Percentiles rank a stretch among this genome's conserved stretches.
Conservation (phyloP, 2,797 vertebrate species). For the Melopsittacus undulatus region DNA sequence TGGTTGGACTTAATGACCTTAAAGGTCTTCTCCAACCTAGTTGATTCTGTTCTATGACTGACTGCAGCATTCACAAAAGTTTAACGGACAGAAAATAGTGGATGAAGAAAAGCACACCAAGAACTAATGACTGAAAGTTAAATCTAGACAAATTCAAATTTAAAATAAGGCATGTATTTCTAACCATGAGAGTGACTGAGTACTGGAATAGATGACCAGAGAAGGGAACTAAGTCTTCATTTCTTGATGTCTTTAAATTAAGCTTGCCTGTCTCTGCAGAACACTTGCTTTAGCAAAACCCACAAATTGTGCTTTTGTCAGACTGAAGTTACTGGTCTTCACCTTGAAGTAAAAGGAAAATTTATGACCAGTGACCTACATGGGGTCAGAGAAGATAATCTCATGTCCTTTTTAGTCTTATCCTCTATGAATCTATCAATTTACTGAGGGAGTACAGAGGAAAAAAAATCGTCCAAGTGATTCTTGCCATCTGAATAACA, state of each 20-base stretch:
- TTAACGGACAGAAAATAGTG: neutral
- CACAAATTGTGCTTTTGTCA: neutral
- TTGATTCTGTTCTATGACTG: neutral
- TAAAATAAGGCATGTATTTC: neutral
- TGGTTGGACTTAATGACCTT: neutral
- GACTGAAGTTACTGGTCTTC: neutral
- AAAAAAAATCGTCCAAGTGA: neutral
- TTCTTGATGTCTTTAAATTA: neutral
- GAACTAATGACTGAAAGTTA: neutral
- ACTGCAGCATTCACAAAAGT: neutral
- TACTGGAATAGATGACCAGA: neutral
- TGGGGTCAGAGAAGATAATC: constrained; percentile 23
- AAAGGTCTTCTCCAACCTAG: neutral
- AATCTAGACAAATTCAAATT: neutral
- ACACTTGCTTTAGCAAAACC: neutral
- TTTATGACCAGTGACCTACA: constrained; percentile 4
- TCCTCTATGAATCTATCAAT: neutral
- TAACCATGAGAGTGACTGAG: neutral
- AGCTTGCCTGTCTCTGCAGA: neutral
- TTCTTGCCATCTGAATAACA: constrained; percentile 16
- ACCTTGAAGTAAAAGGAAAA: neutral
- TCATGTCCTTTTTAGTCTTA: neutral
- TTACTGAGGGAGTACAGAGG: neutral
- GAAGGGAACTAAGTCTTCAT: neutral
- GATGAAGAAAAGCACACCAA: neutral